Evolutionary conservation across 35 echinoderm and acorn worm genomes (phyloP), one percentile per base, ranked within the genome.

Genomic region (Patiria miniata): DNA sequence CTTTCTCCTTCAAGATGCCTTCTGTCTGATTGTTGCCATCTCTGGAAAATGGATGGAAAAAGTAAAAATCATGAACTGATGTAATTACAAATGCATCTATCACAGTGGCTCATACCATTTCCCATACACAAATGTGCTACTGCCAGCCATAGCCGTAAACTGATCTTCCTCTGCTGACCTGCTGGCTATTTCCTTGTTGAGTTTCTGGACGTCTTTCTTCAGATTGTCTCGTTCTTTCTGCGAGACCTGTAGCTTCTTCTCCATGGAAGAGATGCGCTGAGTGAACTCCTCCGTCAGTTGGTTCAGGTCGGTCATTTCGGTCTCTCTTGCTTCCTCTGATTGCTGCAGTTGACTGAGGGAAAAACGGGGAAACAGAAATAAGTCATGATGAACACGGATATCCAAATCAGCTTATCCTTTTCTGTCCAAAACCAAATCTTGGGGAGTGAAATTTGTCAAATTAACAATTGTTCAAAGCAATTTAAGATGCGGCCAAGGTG

Each of bases 231-330:
- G 80, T 51, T 96, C 94, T 85, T 95, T 95, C 39, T 81, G 80
- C 14, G 91, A 79, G 19, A 61, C 44, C 34, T 97, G 95, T 39
- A 97, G 76, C 57, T 97, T 97, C 77, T 87, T 97, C 65, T 97
- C 95, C 95, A 97, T 97, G 14, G 82, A 79, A 7, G 83, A 80
- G 18, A 97, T 91, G 37, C 95, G 78, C 59, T 97, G 84, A 0
- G 95, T 94, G 85, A 97, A 97, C 69, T 97, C 95, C 76, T 93
- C 86, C 3, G 95, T 97, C 29, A 97, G 69, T 16, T 83, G 57
- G 36, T 77, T 85, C 23, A 97, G 19, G 85, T 97, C 95, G 32
- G 87, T 78, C 79, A 73, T 87, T 77, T 97, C 87, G 29, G 38
- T 90, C 81, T 94, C 80, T n/a, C 82, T 79, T 32, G 81, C 81